Evolutionary conservation across 2,113 vertebrate species (phyloP), one percentile per base, ranked within the genome.

Genomic region (Dipodomys spectabilis): DNA sequence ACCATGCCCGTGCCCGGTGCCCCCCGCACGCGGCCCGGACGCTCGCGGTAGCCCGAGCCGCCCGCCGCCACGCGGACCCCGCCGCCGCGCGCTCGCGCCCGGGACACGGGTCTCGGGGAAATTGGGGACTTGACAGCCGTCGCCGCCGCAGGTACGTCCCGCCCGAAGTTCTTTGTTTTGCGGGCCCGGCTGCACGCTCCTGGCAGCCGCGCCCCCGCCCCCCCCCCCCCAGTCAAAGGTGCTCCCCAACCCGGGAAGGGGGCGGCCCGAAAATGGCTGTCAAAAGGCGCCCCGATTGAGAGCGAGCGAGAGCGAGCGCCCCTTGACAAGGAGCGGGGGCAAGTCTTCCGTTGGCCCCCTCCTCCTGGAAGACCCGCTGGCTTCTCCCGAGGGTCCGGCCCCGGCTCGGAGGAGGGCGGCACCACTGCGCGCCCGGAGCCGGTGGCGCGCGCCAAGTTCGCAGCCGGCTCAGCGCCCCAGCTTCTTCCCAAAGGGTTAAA

Each of bases 81-180:
- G 44, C 68, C 80, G 89, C 67, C 25, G n/a, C 53, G 74, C 12
- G 77, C 77, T 62, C n/a, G 92, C 79, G 80, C 28, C 69, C 71
- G 1, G 15, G 88, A 72, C 83, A 91, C 85, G 80, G 95, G 92
- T 95, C 96, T 93, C 28, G 88, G 95, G 94, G 91, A 93, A 94
- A 92, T 95, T 94, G 72, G 94, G 81, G 91, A 95, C 94, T 95
- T 97, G 97, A 97, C 97, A 97, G 95, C 82, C 93, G 72, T 83
- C 53, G 75, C 88, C 57, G 83, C 94, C 88, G 91, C 96, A 97
- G 97, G 97, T 96, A 97, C 39, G 96, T 96, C 92, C 96, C 95
- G 91, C 95, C 92, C 13, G 79, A 96, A 96, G 95, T 97, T 96
- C 97, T 97, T 97, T 97, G 96, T 97, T 95, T 88, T 84, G 88